Evolutionary conservation across 2,888 invertebrate species (phyloP).

Genomic region (Thyatira batis): DNA sequence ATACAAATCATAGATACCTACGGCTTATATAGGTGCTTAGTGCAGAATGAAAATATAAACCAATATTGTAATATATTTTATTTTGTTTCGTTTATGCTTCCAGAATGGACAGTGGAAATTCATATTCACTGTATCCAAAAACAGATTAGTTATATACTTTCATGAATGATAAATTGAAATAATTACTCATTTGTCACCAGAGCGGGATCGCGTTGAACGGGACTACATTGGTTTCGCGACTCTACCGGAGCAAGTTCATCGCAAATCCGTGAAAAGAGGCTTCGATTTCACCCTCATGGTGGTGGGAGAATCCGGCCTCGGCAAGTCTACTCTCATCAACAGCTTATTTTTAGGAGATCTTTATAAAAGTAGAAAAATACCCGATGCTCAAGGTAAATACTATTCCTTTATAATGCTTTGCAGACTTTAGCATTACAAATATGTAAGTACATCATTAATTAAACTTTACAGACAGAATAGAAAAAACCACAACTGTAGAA

Average conservation of each 20-base stretch:
- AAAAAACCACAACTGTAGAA: slow-evolving; percentile 87
- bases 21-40: no score
- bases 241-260: slow-evolving; percentile 96
- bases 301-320: slow-evolving; percentile 96
- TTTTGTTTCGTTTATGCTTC: no score
- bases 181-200: slow-evolving; percentile 45
- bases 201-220: slow-evolving; percentile 83
- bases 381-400: slow-evolving; percentile 85
- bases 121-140: no score
- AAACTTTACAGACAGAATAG: slow-evolving; percentile 80
- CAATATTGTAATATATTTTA: no score
- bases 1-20: no score
- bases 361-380: slow-evolving; percentile 91
- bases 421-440: background rate
- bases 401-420: background rate
- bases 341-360: slow-evolving; percentile 96
- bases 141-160: no score
- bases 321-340: slow-evolving; percentile 97
- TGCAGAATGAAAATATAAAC: no score
- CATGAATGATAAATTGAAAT: no score
- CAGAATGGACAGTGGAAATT: no score
- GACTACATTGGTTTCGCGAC: slow-evolving; percentile 98
- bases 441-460: background rate
- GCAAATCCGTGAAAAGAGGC: slow-evolving; percentile 97
- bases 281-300: slow-evolving; percentile 99